Conservation (phyloP, 2,113 vertebrate genomes). For the Chascanopsetta lugubris region DNA sequence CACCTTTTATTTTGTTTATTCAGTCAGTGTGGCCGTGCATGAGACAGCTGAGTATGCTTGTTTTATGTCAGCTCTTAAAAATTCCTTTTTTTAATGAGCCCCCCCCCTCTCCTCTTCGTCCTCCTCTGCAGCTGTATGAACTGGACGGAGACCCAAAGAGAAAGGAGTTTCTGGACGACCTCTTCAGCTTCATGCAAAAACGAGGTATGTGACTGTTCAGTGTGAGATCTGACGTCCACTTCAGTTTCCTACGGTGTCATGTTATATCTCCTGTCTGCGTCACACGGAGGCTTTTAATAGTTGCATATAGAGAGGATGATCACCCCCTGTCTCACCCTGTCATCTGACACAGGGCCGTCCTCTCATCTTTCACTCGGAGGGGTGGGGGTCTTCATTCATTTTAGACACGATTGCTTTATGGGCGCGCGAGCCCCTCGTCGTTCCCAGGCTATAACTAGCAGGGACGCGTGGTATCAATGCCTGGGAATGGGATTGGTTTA, state of each 20-base stretch:
- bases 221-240: not conserved
- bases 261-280: conserved; percentile 22
- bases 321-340: conserved; percentile 32
- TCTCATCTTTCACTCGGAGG: conserved; percentile 69
- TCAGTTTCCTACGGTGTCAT: conserved; percentile 15
- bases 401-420: conserved; percentile 69
- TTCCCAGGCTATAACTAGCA: conserved; percentile 69
- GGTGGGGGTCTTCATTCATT: conserved; percentile 69
- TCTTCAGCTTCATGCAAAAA: conserved; percentile 99
- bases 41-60: not conserved
- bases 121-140: conserved; percentile 88
- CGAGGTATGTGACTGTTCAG: conserved; percentile 83
- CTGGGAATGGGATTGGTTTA: conserved; percentile 52
- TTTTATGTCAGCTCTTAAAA: not conserved
- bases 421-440: conserved; percentile 2
- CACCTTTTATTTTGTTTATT: not conserved
- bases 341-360: conserved; percentile 42
- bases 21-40: not conserved
- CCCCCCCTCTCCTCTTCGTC: conserved; percentile 7
- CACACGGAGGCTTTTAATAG: conserved; percentile 25
- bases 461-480: conserved; percentile 49
- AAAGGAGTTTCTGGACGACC: conserved; percentile 95
- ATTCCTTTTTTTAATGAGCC: conserved; percentile 5
- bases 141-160: conserved; percentile 93
- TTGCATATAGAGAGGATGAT: conserved; percentile 20